Base-by-base conservation (phyloP, 2,797 vertebrate species). In the Chromobotia macracanthus region DNA sequence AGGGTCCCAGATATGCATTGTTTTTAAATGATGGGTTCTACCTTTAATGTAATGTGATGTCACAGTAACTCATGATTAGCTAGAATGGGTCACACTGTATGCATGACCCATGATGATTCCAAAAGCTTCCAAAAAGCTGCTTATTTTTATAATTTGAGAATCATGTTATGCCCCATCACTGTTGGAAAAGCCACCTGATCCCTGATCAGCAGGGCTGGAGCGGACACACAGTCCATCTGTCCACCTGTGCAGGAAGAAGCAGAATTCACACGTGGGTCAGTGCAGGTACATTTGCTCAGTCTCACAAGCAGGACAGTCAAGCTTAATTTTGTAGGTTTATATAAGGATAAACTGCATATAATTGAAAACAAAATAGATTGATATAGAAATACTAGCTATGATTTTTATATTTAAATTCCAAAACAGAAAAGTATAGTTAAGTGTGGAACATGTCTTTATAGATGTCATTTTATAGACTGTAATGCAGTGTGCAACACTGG, bases 161-260 rank as follows among this genome's bases (percentile, higher is more conserved):
- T 75, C 63, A 72, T 78, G 51, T 72, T 72, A 70, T 81, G 80
- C 23, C 71, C 75, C 67, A 48, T 44, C 60, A 23, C 70, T 82
- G 64, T 76, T 38, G 66, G 75, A 66, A 23, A 82, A 56, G 38
- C 71, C 75, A 83, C 81, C 81, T 81, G 81, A 84, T 80, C 64
- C 65, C 74, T 60, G 53, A 69, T 78, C 66, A 83, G 60, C 75
- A 79, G 71, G 38, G 53, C 72, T 81, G 76, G 56, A 79, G 58
- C 21, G 23, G 31, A 21, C 56, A 67, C 28, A 44, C 60, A 50
- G 46, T 66, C 58, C 18, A 53, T 35, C 44, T 76, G 83, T 67
- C 61, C 72, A 72, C 11, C 61, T 60, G 75, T 71, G 73, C 61
- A 46, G 28, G 60, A 53, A 23, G 46, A 23, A 53, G 61, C 53